phyloP scores from a whole-genome alignment of 2,113 vertebrate species.

The Probosciger aterrimus region DNA sequence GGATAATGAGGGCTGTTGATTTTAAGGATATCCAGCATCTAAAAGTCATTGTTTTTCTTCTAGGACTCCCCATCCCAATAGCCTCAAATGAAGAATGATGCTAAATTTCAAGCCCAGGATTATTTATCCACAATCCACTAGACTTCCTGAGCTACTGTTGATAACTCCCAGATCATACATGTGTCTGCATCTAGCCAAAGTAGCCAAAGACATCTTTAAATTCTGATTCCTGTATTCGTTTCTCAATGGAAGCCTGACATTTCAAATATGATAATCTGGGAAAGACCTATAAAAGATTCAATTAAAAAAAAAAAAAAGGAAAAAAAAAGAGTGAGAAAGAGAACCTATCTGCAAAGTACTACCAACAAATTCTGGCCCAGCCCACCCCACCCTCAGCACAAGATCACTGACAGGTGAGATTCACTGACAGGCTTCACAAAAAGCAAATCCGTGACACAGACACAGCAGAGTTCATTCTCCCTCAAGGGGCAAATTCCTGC shows the following conservation, averaged over 20 bases:
- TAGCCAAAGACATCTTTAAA: neutral
- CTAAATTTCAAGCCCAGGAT: neutral
- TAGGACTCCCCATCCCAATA: neutral
- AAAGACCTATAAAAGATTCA: neutral
- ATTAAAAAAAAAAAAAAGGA: fast-evolving
- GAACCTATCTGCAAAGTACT: neutral
- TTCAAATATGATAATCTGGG: neutral
- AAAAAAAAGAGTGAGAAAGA: neutral
- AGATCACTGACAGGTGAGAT: neutral
- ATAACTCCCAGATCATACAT: neutral
- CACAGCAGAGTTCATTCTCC: neutral
- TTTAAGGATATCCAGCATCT: neutral
- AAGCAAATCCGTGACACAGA: neutral
- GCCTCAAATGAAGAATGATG: neutral
- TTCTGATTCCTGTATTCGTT: neutral
- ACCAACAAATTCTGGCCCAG: neutral
- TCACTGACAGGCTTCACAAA: neutral
- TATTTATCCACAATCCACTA: neutral
- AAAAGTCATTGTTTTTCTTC: neutral
- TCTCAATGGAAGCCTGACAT: neutral
- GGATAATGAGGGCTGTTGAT: neutral
- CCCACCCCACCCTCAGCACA: neutral
- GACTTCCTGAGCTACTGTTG: neutral
- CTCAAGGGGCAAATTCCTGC: neutral
- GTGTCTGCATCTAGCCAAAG: neutral